Percentiles rank a stretch among this genome's conserved stretches.
Conservation (phyloP, 2,113 vertebrate genomes). For the Gallinago paraguaiae region DNA sequence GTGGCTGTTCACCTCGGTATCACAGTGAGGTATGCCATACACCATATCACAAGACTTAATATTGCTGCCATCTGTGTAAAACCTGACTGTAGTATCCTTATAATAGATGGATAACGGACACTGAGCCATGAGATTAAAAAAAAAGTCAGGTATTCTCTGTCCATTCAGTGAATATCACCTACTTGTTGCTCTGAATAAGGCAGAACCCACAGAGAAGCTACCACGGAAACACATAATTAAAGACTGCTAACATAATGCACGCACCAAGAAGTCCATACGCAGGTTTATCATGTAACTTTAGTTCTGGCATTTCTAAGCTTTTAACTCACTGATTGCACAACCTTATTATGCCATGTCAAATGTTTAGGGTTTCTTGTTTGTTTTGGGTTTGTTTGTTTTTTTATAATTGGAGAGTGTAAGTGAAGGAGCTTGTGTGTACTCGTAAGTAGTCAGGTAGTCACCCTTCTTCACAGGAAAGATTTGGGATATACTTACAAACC, state of each 20-base stretch:
- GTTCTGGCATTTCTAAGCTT: background rate
- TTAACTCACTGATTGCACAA: background rate
- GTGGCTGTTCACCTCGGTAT: fast-evolving
- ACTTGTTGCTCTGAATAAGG: background rate
- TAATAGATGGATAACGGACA: background rate
- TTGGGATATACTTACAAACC: background rate
- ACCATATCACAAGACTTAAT: background rate
- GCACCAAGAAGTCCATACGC: fast-evolving
- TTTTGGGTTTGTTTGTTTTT: too few relatives aligned
- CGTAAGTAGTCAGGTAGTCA: background rate
- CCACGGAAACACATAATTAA: background rate
- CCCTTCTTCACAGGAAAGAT: background rate
- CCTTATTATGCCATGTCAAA: background rate
- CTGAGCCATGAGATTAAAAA: background rate
- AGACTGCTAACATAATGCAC: background rate
- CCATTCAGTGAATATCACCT: background rate
- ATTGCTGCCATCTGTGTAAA: background rate
- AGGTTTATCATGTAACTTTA: background rate
- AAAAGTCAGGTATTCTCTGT: background rate
- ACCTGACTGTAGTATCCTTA: too few relatives aligned
- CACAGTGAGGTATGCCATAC: background rate
- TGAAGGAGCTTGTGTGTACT: background rate
- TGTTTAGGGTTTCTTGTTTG: background rate
- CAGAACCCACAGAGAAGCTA: background rate
- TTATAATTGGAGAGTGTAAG: background rate